These are phyloP conservation scores for Marmota flaviventris DNA, from an alignment of 2,113 vertebrate genomes.

Conservation along the genomic window DNA sequence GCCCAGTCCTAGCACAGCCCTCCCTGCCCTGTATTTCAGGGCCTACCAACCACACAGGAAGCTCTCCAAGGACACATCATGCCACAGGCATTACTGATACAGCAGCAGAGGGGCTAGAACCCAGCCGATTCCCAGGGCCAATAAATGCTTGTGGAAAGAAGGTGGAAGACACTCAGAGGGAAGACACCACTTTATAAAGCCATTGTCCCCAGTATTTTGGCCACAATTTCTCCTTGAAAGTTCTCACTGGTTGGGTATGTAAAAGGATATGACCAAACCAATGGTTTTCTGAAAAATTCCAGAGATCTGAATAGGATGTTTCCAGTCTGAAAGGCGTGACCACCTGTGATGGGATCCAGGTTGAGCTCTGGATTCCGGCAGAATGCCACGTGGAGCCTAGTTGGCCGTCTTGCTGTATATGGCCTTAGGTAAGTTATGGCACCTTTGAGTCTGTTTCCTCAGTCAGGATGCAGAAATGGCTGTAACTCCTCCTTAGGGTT, in stretches of 20 bases:
- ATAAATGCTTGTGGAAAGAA: not conserved
- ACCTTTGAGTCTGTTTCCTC: not conserved
- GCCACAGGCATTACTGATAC: not conserved
- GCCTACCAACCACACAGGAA: not conserved
- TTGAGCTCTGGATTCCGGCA: not conserved
- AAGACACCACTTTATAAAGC: not conserved
- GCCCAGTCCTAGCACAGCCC: not conserved
- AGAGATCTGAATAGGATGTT: not conserved
- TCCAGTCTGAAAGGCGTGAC: not conserved
- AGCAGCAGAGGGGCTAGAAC: not conserved
- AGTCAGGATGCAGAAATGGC: not conserved
- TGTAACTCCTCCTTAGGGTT: not conserved
- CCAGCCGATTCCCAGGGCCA: not conserved
- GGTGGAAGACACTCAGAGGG: not conserved
- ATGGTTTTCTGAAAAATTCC: not conserved
- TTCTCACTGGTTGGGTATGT: not conserved
- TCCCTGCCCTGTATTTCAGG: not conserved
- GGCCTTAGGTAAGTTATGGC: not conserved
- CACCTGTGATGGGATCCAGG: not conserved
- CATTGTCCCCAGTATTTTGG: not conserved
- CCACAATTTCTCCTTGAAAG: not conserved
- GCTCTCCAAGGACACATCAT: not conserved
- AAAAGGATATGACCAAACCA: not conserved
- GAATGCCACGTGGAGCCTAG: not conserved
- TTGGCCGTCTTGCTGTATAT: not conserved